Evolutionary conservation across 2,888 invertebrate genomes (phyloP).

Genomic region (Eristalis intricaria): DNA sequence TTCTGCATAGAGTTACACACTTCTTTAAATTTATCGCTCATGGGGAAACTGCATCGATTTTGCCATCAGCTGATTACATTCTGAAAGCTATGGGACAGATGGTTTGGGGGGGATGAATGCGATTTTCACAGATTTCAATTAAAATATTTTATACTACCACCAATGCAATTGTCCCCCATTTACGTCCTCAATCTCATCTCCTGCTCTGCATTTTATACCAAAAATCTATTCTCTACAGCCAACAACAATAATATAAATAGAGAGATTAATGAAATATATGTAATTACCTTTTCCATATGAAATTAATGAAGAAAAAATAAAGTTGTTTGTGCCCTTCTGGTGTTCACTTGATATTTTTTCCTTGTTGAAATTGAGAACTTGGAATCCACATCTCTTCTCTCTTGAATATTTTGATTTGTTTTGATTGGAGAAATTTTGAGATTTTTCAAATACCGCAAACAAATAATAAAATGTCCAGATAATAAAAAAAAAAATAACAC

Average conservation of each 20-base stretch:
- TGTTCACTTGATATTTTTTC: constrained; percentile 24
- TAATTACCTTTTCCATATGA: constrained; percentile 38
- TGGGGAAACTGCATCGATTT: constrained; percentile 61
- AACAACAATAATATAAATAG: background rate
- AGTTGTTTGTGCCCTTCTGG: constrained; percentile 28
- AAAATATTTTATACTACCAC: constrained; percentile 38
- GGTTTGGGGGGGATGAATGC: constrained; percentile 40
- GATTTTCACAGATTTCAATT: constrained; percentile 57
- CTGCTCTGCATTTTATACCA: background rate
- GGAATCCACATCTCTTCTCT: constrained; percentile 28
- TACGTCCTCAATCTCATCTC: background rate
- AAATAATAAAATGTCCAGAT: background rate
- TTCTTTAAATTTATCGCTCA: constrained; percentile 1
- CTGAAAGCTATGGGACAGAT: constrained; percentile 23
- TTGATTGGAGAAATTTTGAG: background rate
- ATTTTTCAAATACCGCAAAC: background rate
- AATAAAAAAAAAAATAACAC: constrained; percentile 47
- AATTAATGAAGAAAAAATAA: constrained; percentile 16
- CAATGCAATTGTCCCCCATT: constrained; percentile 23
- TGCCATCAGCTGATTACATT: constrained; percentile 66
- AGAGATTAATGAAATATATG: constrained; percentile 1
- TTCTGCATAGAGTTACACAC: background rate
- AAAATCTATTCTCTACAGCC: background rate
- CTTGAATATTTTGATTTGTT: constrained; percentile 9
- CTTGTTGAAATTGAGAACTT: constrained; percentile 14